These are phyloP conservation scores for Platalea minor DNA, from an alignment of 2,797 vertebrate genomes.

Conservation along the genomic window DNA sequence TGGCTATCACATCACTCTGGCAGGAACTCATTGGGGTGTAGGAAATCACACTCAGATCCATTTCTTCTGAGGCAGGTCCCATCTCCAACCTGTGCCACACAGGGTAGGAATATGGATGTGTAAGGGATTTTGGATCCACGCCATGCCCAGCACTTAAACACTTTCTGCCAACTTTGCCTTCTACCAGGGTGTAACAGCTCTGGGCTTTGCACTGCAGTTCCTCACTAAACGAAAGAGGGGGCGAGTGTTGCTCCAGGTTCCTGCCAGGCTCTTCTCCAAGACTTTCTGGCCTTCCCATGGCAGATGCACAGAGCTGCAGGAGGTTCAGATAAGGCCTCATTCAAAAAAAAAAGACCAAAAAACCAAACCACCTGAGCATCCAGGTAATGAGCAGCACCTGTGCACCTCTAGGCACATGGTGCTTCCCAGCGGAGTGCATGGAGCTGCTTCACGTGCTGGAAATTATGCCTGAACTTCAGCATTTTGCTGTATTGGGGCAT, in stretches of 20 bases:
- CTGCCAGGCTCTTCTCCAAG: background rate
- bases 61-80: background rate
- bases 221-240: background rate
- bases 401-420: background rate
- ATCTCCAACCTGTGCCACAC: background rate
- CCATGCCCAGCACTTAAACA: background rate
- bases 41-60: background rate
- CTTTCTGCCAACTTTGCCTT: background rate
- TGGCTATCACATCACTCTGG: background rate
- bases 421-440: background rate
- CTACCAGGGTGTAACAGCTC: background rate
- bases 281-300: background rate
- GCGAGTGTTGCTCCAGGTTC: background rate
- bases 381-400: constrained; percentile 54
- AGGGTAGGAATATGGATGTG: background rate
- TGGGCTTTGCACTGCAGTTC: background rate
- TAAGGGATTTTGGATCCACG: background rate
- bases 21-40: accelerated
- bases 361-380: background rate
- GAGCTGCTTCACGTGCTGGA: background rate
- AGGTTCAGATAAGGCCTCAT: constrained; percentile 34
- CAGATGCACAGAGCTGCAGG: background rate
- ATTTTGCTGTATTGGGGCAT: background rate
- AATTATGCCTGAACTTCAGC: background rate
- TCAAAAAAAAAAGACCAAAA: background rate